Evolutionary conservation across 2,888 invertebrate genomes (phyloP), one percentile per base, ranked within the genome.

Genomic region (Allophyes oxyacanthae): DNA sequence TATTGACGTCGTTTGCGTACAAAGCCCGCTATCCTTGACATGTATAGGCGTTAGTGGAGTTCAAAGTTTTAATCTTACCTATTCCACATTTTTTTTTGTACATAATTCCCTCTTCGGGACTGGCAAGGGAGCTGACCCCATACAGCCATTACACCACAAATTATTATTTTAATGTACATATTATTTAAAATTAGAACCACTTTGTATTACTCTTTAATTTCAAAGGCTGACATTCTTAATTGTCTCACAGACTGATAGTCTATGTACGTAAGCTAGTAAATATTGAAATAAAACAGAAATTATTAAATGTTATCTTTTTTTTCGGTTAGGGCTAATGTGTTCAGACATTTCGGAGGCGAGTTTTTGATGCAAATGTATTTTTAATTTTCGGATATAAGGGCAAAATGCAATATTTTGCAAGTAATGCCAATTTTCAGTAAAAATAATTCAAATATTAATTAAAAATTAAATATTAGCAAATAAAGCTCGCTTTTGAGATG

Each of bases 341-440:
- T 94, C 87, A 92, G 87, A 90, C 93, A 87, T 92, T 79, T 79
- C 84, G 92, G 93, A 93, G 93, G 91, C 64, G 90, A 92, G 68
- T 86, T 92, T 93, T 83, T 84, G 66, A 77, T 75, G 86, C 83
- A 64, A 75, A 64, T 63, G 52, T 40, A 30, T 13, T 1, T 20
- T 13, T 28, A 4, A 28, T 28, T 28, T 20, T 20, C n/a, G n/a
- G n/a, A n/a, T n/a, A n/a, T n/a, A 25, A 25, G 25, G 6, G 6
- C 25, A 25, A 25, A 25, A 25, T 25, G 6, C 25, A 25, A 25
- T n/a, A n/a, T n/a, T n/a, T n/a, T n/a, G n/a, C n/a, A n/a, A n/a
- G n/a, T n/a, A n/a, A n/a, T n/a, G n/a, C n/a, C n/a, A 20, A 20
- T 3, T 20, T 20, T 3, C 20, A 20, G 7, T 6, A 28, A 28